Base-by-base conservation (phyloP, 2,797 vertebrate genomes). In the Malurus leucopterus region DNA sequence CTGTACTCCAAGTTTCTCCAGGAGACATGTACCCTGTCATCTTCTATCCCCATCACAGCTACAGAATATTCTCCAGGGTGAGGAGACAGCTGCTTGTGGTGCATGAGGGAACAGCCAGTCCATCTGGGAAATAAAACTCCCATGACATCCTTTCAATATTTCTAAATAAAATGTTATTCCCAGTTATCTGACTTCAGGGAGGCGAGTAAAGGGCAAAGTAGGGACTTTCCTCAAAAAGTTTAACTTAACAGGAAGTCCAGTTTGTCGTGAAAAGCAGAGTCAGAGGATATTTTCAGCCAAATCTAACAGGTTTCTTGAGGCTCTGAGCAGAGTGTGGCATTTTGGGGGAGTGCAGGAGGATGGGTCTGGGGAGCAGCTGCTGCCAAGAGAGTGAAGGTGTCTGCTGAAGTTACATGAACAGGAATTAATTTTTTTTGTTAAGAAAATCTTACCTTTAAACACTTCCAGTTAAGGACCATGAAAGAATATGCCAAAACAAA, bases 1-100 rank as follows among this genome's bases (percentile, higher is more conserved):
- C 58, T 36, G 29, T n/a, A n/a, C 36, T 38, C 27, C 34, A 65
- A 5, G 12, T 72, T 93, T 75, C 73, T 88, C 57, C 43, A 70
- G 63, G 61, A 92, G n/a, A 44, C 68, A 32, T 1, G 0, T 65
- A 44, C 49, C 57, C 57, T 91, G 91, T 92, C 86, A 82, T 89
- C 63, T 84, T 64, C 22, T 15, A 86, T 86, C 74, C 59, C 53
- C 68, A 82, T 89, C 80, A 92, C 61, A 81, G 4, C 32, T 36
- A 4, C 53, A 32, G 6, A 71, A 77, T 47, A 71, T 53, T 93
- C 93, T 95, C 73, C 70, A 69, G 59, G 49, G 77, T 21, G 17
- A 88, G 61, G 53, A 89, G 76, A 77, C 92, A 93, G 76, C 70
- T 93, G 91, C 62, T 71, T 24, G 43, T 81, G 73, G 70, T 69